Conservation (phyloP, 2,113 vertebrate genomes). For the Chamaea fasciata region DNA sequence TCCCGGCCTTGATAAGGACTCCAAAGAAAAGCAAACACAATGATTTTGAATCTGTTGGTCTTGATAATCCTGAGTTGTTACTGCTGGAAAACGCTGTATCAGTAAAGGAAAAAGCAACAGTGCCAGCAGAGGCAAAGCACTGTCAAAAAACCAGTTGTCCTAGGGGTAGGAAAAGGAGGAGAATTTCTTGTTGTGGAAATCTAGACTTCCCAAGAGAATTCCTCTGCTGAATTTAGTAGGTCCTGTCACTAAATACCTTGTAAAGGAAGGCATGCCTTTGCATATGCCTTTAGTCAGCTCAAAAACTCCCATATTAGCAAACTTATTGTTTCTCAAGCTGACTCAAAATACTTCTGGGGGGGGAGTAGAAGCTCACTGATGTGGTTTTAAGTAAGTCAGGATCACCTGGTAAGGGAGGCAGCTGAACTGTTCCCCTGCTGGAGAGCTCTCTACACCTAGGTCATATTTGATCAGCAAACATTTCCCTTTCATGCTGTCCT, state of each 20-base stretch:
- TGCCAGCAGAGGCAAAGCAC: background rate
- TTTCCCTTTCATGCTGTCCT: background rate
- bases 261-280: background rate
- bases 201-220: background rate
- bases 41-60: background rate
- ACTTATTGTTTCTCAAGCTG: background rate
- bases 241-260: constrained; percentile 17
- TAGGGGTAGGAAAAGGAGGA: background rate
- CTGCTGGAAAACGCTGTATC: background rate
- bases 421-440: background rate
- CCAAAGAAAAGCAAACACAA: background rate
- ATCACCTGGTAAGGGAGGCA: background rate
- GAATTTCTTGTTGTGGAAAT: constrained; percentile 21
- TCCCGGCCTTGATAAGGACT: background rate
- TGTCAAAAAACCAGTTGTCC: background rate
- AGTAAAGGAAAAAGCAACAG: background rate
- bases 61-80: background rate
- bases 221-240: background rate
- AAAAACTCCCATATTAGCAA: background rate
- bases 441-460: background rate
- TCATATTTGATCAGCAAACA: background rate
- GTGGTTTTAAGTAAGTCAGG: background rate
- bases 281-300: background rate
- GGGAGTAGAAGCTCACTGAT: background rate
- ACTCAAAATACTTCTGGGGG: background rate